Percentiles rank a stretch among this genome's conserved stretches.
These are phyloP conservation scores for Chloebia gouldiae DNA, from an alignment of 2,113 vertebrate species.

Conservation along the genomic window DNA sequence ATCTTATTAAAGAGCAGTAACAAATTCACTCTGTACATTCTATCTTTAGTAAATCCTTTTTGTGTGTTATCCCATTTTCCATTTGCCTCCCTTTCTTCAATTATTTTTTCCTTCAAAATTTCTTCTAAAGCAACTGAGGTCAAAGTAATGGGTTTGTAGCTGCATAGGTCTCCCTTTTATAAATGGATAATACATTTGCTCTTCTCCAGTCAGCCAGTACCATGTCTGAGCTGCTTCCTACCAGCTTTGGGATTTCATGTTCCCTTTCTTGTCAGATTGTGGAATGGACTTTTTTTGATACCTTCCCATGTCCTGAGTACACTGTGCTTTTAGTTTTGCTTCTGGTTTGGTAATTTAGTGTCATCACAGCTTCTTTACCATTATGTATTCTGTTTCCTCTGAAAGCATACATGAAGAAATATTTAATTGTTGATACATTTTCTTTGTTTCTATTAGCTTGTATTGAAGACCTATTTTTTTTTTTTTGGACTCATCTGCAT, in stretches of 20 bases:
- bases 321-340: neutral
- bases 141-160: constrained; percentile 36
- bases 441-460: neutral
- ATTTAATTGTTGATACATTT: neutral
- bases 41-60: constrained; percentile 56
- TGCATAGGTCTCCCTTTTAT: constrained; percentile 1
- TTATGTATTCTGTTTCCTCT: neutral
- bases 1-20: constrained; percentile 43
- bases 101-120: constrained; percentile 41
- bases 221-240: neutral
- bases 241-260: neutral
- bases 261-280: neutral
- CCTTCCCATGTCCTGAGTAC: neutral
- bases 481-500: neutral
- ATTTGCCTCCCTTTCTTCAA: constrained; percentile 35
- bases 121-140: constrained; percentile 25
- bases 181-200: constrained; percentile 13
- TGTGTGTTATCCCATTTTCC: constrained; percentile 45
- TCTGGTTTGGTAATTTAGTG: neutral
- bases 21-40: constrained; percentile 38
- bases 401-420: neutral
- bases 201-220: neutral
- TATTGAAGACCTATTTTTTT: neutral
- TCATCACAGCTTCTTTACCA: neutral
- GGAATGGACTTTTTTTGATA: neutral